A percentile compares a stretch with the other conserved stretches of the same genome.
These are phyloP conservation scores for Polymixis flavicincta DNA, from an alignment of 2,888 invertebrate genomes.

Conservation along the genomic window DNA sequence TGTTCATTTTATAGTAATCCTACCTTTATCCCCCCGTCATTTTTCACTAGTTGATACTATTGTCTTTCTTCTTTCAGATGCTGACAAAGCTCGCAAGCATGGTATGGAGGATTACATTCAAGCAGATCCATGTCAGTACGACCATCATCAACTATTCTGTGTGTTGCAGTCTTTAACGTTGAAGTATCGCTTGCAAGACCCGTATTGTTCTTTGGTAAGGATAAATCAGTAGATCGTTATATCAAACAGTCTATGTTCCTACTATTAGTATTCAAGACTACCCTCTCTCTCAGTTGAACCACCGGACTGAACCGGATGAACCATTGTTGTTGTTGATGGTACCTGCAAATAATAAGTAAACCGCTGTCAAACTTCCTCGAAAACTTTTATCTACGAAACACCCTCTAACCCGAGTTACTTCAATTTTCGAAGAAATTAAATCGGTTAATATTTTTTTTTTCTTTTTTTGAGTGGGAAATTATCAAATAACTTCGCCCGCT, in stretches of 20 bases:
- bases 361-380: neutral
- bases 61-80: conserved; percentile 91
- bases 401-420: neutral
- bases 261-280: neutral
- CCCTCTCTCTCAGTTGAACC: neutral
- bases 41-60: neutral
- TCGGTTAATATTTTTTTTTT: too few relatives aligned
- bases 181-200: conserved; percentile 98
- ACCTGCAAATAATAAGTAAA: too few relatives aligned
- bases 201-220: conserved; percentile 98
- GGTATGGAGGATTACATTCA: conserved; percentile 99
- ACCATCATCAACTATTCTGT: conserved; percentile 98
- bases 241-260: neutral
- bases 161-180: conserved; percentile 97
- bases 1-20: neutral
- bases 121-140: conserved; percentile 99
- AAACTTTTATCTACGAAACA: neutral
- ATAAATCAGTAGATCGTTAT: conserved; percentile 27
- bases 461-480: too few relatives aligned
- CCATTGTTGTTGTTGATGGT: neutral
- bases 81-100: conserved; percentile 98
- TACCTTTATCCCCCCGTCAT: neutral
- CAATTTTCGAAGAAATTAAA: neutral
- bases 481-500: too few relatives aligned
- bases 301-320: too few relatives aligned